phyloP scores from a whole-genome alignment of 2,113 vertebrate species.

The Alectura lathami region DNA sequence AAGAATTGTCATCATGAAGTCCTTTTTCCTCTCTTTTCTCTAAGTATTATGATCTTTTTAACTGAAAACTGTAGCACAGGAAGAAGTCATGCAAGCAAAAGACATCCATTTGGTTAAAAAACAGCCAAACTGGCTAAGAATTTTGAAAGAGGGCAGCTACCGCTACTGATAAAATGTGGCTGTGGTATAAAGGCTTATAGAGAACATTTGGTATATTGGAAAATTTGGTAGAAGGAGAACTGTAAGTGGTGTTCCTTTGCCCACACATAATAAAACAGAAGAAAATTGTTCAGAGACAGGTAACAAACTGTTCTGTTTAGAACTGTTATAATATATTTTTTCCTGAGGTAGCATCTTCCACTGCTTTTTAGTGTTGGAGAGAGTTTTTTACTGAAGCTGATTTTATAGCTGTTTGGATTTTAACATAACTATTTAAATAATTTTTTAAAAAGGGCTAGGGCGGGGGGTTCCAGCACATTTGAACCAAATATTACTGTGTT shows the following conservation, averaged over 20 bases:
- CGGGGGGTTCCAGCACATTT: not conserved
- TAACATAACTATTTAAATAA: not conserved
- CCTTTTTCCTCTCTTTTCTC: constrained; percentile 21
- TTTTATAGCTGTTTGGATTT: not conserved
- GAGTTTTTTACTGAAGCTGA: not conserved
- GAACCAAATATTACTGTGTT: not conserved
- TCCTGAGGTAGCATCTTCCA: not conserved
- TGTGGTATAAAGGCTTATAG: constrained; percentile 9
- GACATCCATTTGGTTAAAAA: constrained; percentile 67
- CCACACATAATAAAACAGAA: not conserved
- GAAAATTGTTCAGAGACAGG: not conserved
- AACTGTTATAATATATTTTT: not conserved
- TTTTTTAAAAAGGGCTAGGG: not conserved
- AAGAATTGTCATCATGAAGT: constrained; percentile 61
- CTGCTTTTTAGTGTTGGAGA: not conserved
- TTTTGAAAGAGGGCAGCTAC: constrained; percentile 43
- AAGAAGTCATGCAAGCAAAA: constrained; percentile 69
- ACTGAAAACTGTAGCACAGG: constrained; percentile 50
- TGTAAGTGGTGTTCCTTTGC: constrained; percentile 21
- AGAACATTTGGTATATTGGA: not conserved
- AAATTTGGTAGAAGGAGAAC: not conserved
- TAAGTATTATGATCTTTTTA: constrained; percentile 47
- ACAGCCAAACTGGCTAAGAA: constrained; percentile 29
- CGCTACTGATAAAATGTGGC: constrained; percentile 66
- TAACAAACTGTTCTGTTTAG: not conserved